These are phyloP conservation scores for Rhagoletis pomonella DNA, from an alignment of 1,140 invertebrate genomes.

Conservation along the genomic window DNA sequence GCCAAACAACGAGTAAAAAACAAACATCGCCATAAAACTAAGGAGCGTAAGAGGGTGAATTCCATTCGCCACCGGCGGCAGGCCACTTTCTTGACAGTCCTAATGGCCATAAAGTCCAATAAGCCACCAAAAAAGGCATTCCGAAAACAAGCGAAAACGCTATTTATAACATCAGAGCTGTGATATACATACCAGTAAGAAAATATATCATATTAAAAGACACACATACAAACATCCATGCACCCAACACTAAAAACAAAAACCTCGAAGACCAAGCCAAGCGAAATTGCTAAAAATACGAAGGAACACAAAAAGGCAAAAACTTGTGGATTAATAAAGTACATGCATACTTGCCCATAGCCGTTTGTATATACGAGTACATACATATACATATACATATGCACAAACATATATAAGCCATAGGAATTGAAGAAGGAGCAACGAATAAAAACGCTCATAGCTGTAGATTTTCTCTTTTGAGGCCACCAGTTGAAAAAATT, in stretches of 20 bases:
- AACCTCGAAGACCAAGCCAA: neutral
- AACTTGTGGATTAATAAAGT: too few relatives aligned
- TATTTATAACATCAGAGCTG: conserved; percentile 46
- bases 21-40: neutral
- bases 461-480: conserved; percentile 8
- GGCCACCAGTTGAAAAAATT: conserved; percentile 55
- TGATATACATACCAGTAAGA: conserved; percentile 32
- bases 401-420: neutral
- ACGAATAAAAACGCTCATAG: conserved; percentile 11
- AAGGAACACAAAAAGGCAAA: neutral
- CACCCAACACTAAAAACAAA: neutral
- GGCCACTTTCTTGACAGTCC: neutral
- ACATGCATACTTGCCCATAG: too few relatives aligned
- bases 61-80: neutral
- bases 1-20: neutral
- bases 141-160: conserved; percentile 18
- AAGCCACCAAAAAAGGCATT: conserved; percentile 31
- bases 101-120: conserved; percentile 7
- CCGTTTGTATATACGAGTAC: neutral
- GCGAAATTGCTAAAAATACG: neutral
- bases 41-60: neutral
- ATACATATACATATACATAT: neutral
- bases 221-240: neutral
- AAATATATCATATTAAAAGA: conserved; percentile 3
- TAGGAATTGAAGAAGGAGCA: conserved; percentile 1